Conservation (phyloP, 2,113 vertebrate genomes). For the Cinclus mexicanus region DNA sequence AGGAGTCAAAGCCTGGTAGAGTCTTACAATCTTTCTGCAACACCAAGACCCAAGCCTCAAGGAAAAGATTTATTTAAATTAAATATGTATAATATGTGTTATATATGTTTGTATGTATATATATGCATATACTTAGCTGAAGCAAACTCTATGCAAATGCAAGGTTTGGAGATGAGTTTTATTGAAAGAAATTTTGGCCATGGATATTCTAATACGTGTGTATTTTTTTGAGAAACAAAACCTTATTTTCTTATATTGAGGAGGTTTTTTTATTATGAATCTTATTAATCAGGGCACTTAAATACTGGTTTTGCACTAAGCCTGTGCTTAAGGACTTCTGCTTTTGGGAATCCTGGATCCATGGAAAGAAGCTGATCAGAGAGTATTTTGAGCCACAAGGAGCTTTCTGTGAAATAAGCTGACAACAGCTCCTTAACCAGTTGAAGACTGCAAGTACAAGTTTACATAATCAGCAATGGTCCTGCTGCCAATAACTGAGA, state of each 20-base stretch:
- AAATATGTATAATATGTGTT: background rate
- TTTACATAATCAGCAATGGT: slow-evolving; percentile 8
- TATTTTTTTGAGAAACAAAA: background rate
- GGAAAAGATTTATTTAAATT: background rate
- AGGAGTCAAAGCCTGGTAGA: background rate
- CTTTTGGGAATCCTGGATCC: background rate
- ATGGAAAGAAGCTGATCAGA: slow-evolving; percentile 33
- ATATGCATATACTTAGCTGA: background rate
- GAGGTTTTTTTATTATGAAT: background rate
- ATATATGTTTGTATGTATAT: background rate
- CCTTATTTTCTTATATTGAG: background rate
- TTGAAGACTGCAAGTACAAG: slow-evolving; percentile 33
- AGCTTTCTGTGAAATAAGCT: slow-evolving; percentile 43
- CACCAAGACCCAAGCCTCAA: background rate
- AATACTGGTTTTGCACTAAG: background rate
- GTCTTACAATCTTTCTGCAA: background rate
- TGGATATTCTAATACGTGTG: background rate
- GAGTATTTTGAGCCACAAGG: slow-evolving; percentile 29
- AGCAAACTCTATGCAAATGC: background rate
- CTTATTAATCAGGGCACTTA: background rate
- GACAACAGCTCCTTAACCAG: slow-evolving; percentile 58
- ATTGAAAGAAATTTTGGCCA: background rate
- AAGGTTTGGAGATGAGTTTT: background rate
- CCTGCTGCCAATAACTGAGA: slow-evolving; percentile 22
- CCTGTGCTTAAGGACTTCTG: background rate